These are phyloP conservation scores for Exephanes ischioxanthus DNA, from an alignment of 2,888 invertebrate genomes.

Conservation along the genomic window DNA sequence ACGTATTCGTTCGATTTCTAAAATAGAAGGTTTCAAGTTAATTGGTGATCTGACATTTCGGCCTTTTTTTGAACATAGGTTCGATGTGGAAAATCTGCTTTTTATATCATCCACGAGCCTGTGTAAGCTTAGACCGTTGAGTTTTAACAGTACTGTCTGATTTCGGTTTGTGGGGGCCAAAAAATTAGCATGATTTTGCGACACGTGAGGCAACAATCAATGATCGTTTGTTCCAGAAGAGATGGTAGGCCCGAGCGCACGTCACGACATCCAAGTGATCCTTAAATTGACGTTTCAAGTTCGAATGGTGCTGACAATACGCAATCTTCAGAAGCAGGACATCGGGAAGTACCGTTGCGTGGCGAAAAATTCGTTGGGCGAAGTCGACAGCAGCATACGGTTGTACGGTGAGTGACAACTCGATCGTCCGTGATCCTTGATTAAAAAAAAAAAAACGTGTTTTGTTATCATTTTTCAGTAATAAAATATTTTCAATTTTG, in stretches of 20 bases:
- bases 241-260: constrained; percentile 93
- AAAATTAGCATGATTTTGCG: neutral
- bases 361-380: constrained; percentile 90
- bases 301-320: constrained; percentile 92
- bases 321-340: constrained; percentile 90
- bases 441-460: neutral
- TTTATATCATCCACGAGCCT: neutral
- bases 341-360: constrained; percentile 94
- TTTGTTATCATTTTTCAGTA: neutral
- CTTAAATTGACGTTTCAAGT: constrained; percentile 90
- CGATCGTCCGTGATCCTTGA: neutral
- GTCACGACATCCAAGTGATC: constrained; percentile 91
- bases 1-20: neutral
- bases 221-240: constrained; percentile 86
- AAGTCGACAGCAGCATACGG: constrained; percentile 94
- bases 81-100: too few relatives aligned
- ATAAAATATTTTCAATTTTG: too few relatives aligned
- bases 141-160: too few relatives aligned
- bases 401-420: constrained; percentile 90
- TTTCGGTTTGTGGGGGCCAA: neutral
- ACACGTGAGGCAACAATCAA: neutral
- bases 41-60: too few relatives aligned
- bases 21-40: too few relatives aligned
- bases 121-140: too few relatives aligned
- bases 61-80: too few relatives aligned